Evolutionary conservation across 2,113 vertebrate genomes (phyloP), one percentile per base, ranked within the genome.

Genomic region (Xerus inauris): DNA sequence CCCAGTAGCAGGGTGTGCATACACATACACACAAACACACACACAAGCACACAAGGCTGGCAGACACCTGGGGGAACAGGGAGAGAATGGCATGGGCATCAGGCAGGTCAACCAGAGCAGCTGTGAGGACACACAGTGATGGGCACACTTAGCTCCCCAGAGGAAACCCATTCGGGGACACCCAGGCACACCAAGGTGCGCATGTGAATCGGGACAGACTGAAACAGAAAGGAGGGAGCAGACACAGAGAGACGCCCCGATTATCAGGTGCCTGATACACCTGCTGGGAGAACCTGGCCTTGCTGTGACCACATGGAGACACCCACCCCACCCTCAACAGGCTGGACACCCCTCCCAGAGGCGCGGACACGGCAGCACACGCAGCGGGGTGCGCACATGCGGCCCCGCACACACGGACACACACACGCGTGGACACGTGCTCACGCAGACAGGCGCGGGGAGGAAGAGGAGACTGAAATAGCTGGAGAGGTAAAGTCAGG

Each of bases 401-500:
- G 1, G 40, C 26, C 8, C 35, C 13, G 1, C 47, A 40, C 71
- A 20, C 20, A 20, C 28, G 9, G 8, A 7, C 59, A 45, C 65
- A 42, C 59, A 42, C 82, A 16, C 82, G 0, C 22, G 4, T 0
- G n/a, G 93, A 96, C 93, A 97, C 24, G 95, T 98, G 97, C 91
- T 94, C 88, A 81, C 82, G n/a, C 89, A 94, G 96, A 97, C 95
- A 87, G 96, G 96, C 95, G 76, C 72, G 7, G 91, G 94, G 86
- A 96, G 96, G 96, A 92, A 88, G 87, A 98, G 95, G 96, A 98
- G 97, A 75, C 94, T 8, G 83, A 97, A 97, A 98, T 42, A 98
- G 98, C 98, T 99, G 98, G 96, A 98, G 98, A 98, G 96, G 97
- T 96, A 98, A 99, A 98, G 88, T 89, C 24, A 97, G 85, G 98